Evolutionary conservation across 2,888 invertebrate genomes (phyloP).

Genomic region (Escarpia spicata): DNA sequence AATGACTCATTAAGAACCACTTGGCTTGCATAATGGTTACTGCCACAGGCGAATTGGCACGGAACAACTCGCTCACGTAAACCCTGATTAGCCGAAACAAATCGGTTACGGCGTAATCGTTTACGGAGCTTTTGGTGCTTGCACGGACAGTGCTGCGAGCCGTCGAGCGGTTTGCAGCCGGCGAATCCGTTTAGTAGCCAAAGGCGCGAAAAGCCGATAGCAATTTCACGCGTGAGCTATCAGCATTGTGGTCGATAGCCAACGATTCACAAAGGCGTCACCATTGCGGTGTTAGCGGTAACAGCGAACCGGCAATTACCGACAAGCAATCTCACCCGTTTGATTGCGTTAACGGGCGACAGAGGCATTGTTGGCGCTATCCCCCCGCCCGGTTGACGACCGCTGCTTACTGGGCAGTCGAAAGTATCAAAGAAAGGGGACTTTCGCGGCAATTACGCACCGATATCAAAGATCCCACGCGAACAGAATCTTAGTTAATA

Average conservation of each 20-base stretch:
- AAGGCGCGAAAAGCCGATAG: background rate
- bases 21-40: background rate
- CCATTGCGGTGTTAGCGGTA: constrained; percentile 10
- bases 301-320: constrained; percentile 2
- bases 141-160: background rate
- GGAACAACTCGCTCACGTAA: background rate
- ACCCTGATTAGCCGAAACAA: background rate
- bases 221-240: constrained; percentile 12
- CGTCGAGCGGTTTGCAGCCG: background rate
- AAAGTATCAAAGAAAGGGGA: constrained; percentile 1
- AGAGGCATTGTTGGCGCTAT: background rate
- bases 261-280: constrained; percentile 1
- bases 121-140: background rate
- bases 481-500: background rate
- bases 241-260: background rate
- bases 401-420: background rate
- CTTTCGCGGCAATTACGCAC: background rate
- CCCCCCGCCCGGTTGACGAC: background rate
- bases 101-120: constrained; percentile 6
- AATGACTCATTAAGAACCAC: constrained; percentile 10
- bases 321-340: background rate
- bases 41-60: constrained; percentile 6
- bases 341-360: background rate
- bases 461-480: background rate
- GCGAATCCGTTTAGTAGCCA: constrained; percentile 6